phyloP scores from a whole-genome alignment of 2,888 invertebrate genomes.

The Ariolimax columbianus region DNA sequence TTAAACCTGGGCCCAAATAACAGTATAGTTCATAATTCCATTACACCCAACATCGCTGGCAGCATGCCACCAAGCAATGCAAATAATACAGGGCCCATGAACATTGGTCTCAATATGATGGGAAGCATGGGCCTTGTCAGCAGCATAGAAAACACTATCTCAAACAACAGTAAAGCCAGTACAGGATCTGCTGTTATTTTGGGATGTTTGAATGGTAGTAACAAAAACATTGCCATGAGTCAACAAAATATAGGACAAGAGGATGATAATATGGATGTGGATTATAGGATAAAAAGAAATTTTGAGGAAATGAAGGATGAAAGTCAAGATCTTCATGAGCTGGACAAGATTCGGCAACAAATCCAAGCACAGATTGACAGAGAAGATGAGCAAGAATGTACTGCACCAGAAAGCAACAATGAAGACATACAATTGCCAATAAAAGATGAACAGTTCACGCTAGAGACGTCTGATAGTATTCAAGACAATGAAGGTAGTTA shows the following conservation, averaged over 20 bases:
- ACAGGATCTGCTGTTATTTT: background rate
- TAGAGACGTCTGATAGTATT: background rate
- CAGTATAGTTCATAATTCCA: constrained; percentile 24
- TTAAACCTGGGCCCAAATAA: background rate
- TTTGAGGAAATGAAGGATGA: constrained; percentile 35
- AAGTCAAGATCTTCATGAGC: constrained; percentile 35
- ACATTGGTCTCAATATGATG: constrained; percentile 33
- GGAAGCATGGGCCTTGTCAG: constrained; percentile 13
- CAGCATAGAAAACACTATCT: background rate
- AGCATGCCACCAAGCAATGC: constrained; percentile 8
- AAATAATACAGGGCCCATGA: constrained; percentile 32
- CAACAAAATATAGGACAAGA: constrained; percentile 20
- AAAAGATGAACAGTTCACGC: background rate
- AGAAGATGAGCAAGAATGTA: constrained; percentile 25
- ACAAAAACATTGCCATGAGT: background rate
- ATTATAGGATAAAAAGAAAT: constrained; percentile 20
- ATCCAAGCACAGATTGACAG: constrained; percentile 42
- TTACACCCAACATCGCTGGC: background rate
- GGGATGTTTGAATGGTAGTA: background rate
- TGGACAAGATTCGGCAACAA: constrained; percentile 32
- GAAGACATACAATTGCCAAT: background rate
- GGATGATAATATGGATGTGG: constrained; percentile 29
- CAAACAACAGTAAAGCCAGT: background rate
- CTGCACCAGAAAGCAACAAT: background rate
- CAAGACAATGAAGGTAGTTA: background rate